Percentiles rank a stretch among this genome's conserved stretches.
phyloP scores from a whole-genome alignment of 2,113 vertebrate species.

The Lophura nycthemera region DNA sequence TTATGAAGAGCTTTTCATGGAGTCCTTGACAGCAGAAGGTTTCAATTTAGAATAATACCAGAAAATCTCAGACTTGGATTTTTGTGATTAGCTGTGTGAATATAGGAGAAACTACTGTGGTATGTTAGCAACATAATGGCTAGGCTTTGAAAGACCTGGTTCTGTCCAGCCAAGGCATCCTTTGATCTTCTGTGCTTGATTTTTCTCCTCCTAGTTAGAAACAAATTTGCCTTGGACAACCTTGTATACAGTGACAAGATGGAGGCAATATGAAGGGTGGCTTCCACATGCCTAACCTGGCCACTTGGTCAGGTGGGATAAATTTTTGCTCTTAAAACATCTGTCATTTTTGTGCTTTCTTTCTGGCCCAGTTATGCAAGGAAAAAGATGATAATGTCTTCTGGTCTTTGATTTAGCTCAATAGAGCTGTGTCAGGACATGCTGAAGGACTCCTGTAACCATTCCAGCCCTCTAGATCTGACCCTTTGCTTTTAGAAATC shows the following conservation, averaged over 20 bases:
- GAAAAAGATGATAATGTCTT: not conserved
- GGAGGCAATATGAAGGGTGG: not conserved
- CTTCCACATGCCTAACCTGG: not conserved
- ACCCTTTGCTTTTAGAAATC: not conserved
- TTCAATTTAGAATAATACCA: not conserved
- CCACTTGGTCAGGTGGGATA: not conserved
- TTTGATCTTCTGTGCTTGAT: not conserved
- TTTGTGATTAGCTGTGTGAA: not conserved
- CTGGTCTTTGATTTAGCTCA: not conserved
- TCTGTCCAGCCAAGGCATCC: not conserved
- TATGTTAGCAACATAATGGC: not conserved
- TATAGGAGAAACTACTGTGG: not conserved
- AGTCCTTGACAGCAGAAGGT: not conserved
- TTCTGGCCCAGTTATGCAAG: not conserved
- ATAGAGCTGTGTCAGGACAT: not conserved
- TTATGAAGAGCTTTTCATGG: not conserved
- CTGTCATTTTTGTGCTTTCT: not conserved
- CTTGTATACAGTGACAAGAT: not conserved
- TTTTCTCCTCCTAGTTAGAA: not conserved
- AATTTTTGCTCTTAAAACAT: not conserved
- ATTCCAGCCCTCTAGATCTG: not conserved
- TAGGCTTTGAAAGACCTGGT: not conserved
- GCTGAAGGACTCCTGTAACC: not conserved
- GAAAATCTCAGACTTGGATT: not conserved
- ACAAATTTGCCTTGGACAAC: not conserved